Conservation (phyloP, 1,140 invertebrate genomes). For the Cydia splendana region DNA sequence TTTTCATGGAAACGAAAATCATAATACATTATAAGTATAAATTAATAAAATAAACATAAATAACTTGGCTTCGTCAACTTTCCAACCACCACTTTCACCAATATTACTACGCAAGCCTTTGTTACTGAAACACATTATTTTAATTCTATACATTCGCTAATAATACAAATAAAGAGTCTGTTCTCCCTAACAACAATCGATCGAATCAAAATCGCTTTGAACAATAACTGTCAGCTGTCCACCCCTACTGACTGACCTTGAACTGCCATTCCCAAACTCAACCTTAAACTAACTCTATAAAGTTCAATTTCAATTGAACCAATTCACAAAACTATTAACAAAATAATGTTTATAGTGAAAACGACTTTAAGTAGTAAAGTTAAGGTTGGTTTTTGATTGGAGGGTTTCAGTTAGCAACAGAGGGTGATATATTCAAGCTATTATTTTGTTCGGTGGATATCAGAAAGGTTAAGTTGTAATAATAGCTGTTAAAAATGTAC, state of each 20-base stretch:
- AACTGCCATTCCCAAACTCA: neutral
- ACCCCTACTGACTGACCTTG: conserved; percentile 25
- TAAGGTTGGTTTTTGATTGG: neutral
- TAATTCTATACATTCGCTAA: neutral
- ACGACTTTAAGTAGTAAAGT: neutral
- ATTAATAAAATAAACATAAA: too few relatives aligned
- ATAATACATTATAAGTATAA: too few relatives aligned
- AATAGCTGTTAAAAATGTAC: neutral
- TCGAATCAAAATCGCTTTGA: conserved; percentile 28
- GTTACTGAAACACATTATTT: too few relatives aligned
- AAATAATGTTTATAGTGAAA: neutral
- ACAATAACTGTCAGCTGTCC: conserved; percentile 29
- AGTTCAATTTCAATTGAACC: neutral
- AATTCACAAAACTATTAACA: neutral
- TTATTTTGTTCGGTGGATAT: neutral
- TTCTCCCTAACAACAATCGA: conserved; percentile 20
- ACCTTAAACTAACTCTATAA: neutral
- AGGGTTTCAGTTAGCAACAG: conserved; percentile 5
- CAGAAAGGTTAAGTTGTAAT: conserved; percentile 21
- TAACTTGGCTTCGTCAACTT: too few relatives aligned
- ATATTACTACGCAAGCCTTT: too few relatives aligned
- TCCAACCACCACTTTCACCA: too few relatives aligned
- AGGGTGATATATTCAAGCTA: neutral
- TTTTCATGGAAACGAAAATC: too few relatives aligned
- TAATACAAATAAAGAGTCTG: conserved; percentile 2